phyloP scores from a whole-genome alignment of 1,140 invertebrate species.

The Arctopsyche grandis region DNA sequence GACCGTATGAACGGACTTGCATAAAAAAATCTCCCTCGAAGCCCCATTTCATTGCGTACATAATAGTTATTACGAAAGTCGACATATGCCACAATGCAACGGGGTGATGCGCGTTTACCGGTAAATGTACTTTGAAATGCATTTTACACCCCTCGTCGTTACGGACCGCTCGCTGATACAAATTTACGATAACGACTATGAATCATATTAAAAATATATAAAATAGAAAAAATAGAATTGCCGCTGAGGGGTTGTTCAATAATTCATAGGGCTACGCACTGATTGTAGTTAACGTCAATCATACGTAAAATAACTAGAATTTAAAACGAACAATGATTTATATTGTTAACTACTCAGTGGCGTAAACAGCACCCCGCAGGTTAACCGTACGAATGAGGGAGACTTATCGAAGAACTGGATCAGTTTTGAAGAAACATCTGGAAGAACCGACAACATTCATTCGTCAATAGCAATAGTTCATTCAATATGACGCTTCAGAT shows the following conservation, averaged over 20 bases:
- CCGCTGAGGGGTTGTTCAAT: constrained; percentile 2
- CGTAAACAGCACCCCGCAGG: no score
- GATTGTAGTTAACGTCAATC: constrained; percentile 23
- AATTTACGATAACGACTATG: constrained; percentile 9
- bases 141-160: constrained; percentile 19
- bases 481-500: no score
- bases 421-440: no score
- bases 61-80: background rate
- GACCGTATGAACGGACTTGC: no score
- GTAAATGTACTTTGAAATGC: background rate
- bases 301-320: background rate
- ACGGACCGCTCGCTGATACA: constrained; percentile 2
- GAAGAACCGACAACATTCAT: no score
- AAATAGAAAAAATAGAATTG: background rate
- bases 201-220: constrained; percentile 11
- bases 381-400: no score
- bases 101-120: background rate
- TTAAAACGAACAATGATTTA: background rate
- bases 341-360: no score
- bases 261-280: background rate
- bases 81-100: constrained; percentile 1
- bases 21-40: background rate
- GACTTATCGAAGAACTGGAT: no score
- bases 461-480: no score
- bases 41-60: background rate